Evolutionary conservation across 2,797 vertebrate species (phyloP).

Genomic region (Spizella passerina): DNA sequence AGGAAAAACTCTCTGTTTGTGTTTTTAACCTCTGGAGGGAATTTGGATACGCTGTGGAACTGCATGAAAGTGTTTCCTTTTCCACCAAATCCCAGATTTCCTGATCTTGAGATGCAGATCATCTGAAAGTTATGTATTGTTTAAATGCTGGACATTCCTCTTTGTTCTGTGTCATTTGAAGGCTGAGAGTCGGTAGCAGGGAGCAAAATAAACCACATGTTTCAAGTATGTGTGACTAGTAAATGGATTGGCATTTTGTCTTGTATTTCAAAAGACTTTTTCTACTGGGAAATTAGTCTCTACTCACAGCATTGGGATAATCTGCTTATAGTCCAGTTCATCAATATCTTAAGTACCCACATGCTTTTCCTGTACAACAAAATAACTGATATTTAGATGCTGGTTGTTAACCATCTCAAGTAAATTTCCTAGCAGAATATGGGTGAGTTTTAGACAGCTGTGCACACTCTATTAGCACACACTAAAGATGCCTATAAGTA

Average conservation of each 20-base stretch:
- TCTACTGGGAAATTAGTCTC: conserved; percentile 37
- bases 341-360: conserved; percentile 44
- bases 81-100: neutral
- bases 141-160: neutral
- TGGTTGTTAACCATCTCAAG: neutral
- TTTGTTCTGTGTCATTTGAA: neutral
- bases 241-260: conserved; percentile 43
- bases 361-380: neutral
- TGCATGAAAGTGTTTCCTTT: neutral
- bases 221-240: neutral
- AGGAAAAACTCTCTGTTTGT: neutral
- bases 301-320: neutral
- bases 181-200: neutral
- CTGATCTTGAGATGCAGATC: neutral
- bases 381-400: neutral
- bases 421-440: neutral
- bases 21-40: neutral
- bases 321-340: conserved; percentile 48
- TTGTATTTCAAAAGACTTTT: conserved; percentile 54
- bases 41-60: neutral
- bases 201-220: neutral
- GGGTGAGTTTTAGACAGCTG: neutral
- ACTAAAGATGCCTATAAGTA: neutral
- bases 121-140: neutral
- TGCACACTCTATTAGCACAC: neutral